Evolutionary conservation across 2,797 vertebrate species (phyloP), one percentile per base, ranked within the genome.

Genomic region (Lindbergichthys nudifrons): DNA sequence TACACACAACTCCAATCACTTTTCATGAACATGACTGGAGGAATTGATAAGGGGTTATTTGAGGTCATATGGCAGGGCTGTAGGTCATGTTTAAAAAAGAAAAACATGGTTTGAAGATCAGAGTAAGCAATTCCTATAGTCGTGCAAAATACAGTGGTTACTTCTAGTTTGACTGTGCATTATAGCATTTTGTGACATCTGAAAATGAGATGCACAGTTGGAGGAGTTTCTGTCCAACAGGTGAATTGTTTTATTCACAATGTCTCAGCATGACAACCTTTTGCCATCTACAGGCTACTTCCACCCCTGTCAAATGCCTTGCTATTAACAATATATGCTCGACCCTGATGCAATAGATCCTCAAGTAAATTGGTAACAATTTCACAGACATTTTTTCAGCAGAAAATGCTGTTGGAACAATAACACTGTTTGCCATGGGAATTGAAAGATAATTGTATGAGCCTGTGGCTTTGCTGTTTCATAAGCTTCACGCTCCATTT

Each of bases 381-480:
- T 88, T 92, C 89, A 87, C 81, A 81, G 66, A 81, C 66, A 32
- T 36, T 13, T 58, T 76, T 85, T 79, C 41, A n/a, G 73, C 81
- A 79, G 79, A 85, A 86, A 87, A 87, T 70, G 80, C 60, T 79
- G 83, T 89, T 83, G 82, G 80, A 83, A 92, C 85, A 90, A 90
- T 87, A 88, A 88, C 87, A 85, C 30, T 73, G 79, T 81, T 70
- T 85, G 85, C 90, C 83, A 73, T 83, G 87, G 89, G 91, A 92
- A 92, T 89, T 86, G 89, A 88, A 88, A 89, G 88, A 91, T 91
- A 92, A 92, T 91, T 91, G 89, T 88, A 70, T 79, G 88, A 86
- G 91, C 91, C 89, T 77, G 86, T 90, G 88, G 92, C 88, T 78
- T 82, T 58, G 86, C 90, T 84, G 84, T 88, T 92, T 91, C 83